Evolutionary conservation across 2,113 vertebrate genomes (phyloP).

Genomic region (Eurypyga helias): DNA sequence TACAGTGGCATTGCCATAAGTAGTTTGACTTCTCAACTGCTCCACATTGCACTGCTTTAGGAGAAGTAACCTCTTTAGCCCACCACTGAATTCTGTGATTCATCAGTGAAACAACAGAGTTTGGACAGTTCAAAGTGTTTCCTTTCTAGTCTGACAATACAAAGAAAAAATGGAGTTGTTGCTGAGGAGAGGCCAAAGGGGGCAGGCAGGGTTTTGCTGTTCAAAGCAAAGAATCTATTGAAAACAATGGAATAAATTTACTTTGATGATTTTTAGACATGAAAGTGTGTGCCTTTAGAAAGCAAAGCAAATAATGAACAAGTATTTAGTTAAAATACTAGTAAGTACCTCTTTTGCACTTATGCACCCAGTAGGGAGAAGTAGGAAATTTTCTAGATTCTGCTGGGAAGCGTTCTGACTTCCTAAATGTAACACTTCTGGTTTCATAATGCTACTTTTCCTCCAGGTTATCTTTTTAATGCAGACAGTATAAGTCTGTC

Average conservation of each 20-base stretch:
- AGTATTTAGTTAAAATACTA: background rate
- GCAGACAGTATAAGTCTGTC: background rate
- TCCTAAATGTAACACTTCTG: background rate
- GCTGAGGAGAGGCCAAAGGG: background rate
- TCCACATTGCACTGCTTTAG: background rate
- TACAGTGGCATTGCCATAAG: background rate
- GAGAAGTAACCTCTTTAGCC: background rate
- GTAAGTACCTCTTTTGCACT: background rate
- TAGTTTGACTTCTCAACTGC: slow-evolving; percentile 4
- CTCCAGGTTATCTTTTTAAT: slow-evolving; percentile 1
- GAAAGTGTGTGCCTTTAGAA: background rate
- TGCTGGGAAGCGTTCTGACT: background rate
- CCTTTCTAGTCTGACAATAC: background rate
- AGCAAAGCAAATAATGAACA: background rate
- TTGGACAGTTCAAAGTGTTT: slow-evolving; percentile 4
- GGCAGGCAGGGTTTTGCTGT: background rate
- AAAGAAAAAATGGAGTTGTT: background rate
- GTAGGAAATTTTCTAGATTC: background rate
- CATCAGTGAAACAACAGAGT: background rate
- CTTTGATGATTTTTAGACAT: background rate
- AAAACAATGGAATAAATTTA: background rate
- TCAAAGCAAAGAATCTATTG: background rate
- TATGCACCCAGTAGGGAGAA: accelerated
- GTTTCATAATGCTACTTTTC: background rate
- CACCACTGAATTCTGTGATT: slow-evolving; percentile 26